Base-by-base conservation (phyloP, 2,797 vertebrate genomes). In the Xenops minutus region DNA sequence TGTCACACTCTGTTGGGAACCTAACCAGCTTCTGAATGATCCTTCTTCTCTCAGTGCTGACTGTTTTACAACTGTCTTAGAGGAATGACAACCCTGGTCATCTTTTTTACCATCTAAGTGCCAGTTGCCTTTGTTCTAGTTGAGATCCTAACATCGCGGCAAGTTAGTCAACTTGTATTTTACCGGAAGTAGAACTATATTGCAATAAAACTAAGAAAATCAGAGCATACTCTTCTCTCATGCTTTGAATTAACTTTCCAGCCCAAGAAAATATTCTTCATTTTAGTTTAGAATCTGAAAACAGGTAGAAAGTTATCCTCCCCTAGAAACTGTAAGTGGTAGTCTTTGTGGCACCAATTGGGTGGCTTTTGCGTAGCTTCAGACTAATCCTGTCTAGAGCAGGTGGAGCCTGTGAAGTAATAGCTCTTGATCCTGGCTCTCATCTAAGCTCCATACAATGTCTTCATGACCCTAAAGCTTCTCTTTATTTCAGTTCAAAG, bases 401-500 rank as follows among this genome's bases (percentile, higher is more conserved):
- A 89, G 64, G n/a, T 74, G 52, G 21, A 20, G 12, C 10, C 49
- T 80, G 48, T 56, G 64, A 49, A 92, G 63, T 67, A 85, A 56
- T 44, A 91, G 32, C 56, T 80, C 84, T 93, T 95, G 71, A 67
- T 75, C 59, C 49, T 71, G 39, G 3, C 72, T 77, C 32, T 92
- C 44, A 44, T 85, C 64, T 63, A 63, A 64, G 19, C 39, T 67
- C 37, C 36, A 26, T 46, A 54, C 81, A 89, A 83, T 71, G 34
- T 92, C 82, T 69, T 82, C 49, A 36, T 51, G 78, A 91, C 39
- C 61, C 37, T 77, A 83, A 88, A 88, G 5, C 34, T 91, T 88
- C 85, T 77, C 61, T 94, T 93, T 91, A 54, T 85, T 92, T 83
- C 58, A 49, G 24, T 67, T 95, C 75, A 88, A 88, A 77, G 72